A percentile compares a stretch with the other conserved stretches of the same genome.
These are phyloP conservation scores for Gymnothorax reevesii DNA, from an alignment of 2,797 vertebrate species.

Conservation along the genomic window DNA sequence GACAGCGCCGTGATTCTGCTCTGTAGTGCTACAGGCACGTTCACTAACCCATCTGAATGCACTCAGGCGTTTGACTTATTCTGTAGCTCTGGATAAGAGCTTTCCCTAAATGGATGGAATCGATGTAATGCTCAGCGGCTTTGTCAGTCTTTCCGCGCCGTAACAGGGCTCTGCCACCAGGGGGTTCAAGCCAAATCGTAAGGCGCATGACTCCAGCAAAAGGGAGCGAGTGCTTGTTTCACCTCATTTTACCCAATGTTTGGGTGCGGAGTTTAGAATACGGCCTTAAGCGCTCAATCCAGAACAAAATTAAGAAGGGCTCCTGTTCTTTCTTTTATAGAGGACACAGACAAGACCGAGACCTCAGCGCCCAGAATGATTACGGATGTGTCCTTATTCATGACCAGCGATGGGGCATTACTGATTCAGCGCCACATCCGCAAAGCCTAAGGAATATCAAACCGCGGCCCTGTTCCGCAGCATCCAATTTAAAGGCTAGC, in stretches of 20 bases:
- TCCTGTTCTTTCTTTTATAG: not conserved
- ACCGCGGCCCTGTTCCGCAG: conserved; percentile 54
- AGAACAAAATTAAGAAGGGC: conserved; percentile 34
- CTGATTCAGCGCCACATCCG: conserved; percentile 51
- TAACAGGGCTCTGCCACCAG: not conserved
- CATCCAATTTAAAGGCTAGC: conserved; percentile 59
- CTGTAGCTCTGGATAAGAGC: not conserved
- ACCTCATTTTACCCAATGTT: not conserved
- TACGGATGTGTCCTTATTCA: not conserved
- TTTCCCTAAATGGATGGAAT: not conserved
- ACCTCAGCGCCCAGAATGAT: not conserved
- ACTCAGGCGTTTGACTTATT: not conserved
- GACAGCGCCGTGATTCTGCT: not conserved
- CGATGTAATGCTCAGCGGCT: not conserved
- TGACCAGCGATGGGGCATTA: conserved; percentile 51
- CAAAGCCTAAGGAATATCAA: conserved; percentile 58
- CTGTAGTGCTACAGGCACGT: not conserved
- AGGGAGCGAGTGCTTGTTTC: not conserved
- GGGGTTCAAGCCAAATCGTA: not conserved
- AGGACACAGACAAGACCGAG: conserved; percentile 3
- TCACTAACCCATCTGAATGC: not conserved
- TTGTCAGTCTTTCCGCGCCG: not conserved
- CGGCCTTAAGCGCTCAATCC: not conserved
- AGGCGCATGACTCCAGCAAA: not conserved
- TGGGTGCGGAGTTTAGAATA: conserved; percentile 33